Evolutionary conservation across 2,888 invertebrate genomes (phyloP).

Genomic region (Psylliodes chrysocephalus): DNA sequence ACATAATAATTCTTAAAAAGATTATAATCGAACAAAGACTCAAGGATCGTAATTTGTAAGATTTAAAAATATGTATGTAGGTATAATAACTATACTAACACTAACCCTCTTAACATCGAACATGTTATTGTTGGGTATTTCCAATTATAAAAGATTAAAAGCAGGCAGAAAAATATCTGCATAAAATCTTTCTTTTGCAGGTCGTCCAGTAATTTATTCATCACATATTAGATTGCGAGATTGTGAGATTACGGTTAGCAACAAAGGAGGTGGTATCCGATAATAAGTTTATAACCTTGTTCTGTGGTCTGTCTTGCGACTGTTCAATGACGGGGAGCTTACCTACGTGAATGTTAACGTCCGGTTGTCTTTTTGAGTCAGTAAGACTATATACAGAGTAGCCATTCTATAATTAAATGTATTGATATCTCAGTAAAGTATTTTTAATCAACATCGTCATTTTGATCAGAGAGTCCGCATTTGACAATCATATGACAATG

Average conservation of each 20-base stretch:
- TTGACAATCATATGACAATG: too few relatives aligned
- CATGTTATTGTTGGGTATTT: not conserved
- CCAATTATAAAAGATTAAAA: constrained; percentile 4
- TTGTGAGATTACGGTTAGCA: constrained; percentile 19
- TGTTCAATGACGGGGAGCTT: constrained; percentile 20
- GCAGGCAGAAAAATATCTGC: not conserved
- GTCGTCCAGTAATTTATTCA: constrained; percentile 24
- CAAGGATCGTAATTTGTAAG: too few relatives aligned
- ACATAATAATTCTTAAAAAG: too few relatives aligned
- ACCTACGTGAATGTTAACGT: constrained; percentile 13
- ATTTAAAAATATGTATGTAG: too few relatives aligned
- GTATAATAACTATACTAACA: too few relatives aligned
- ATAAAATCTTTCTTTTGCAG: not conserved
- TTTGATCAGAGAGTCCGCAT: too few relatives aligned
- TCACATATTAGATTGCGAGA: constrained; percentile 24
- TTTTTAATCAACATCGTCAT: too few relatives aligned
- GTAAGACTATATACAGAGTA: too few relatives aligned
- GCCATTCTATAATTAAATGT: too few relatives aligned
- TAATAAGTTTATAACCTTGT: constrained; percentile 27
- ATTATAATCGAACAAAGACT: too few relatives aligned
- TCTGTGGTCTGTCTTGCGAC: constrained; percentile 11
- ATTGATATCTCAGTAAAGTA: too few relatives aligned
- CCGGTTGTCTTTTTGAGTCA: constrained; percentile 13
- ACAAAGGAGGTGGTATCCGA: constrained; percentile 26
- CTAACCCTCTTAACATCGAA: not conserved